Evolutionary conservation across 2,113 vertebrate genomes (phyloP).

Genomic region (Crotalus helleri): DNA sequence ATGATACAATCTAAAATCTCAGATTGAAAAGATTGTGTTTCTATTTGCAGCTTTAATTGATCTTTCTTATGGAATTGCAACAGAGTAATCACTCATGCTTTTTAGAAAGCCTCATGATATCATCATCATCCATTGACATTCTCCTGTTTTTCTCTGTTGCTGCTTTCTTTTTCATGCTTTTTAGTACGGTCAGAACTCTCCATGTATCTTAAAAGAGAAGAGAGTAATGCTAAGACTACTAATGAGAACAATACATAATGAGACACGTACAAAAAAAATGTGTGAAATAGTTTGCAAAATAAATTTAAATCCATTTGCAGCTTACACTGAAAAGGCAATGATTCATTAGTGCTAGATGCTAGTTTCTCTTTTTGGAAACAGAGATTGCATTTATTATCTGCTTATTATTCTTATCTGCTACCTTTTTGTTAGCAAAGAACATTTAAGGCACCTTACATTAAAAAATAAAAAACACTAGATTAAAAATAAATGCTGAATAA

Average conservation of each 20-base stretch:
- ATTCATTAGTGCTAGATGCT: neutral
- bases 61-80: neutral
- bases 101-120: neutral
- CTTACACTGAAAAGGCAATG: neutral
- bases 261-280: neutral
- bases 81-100: neutral
- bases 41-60: neutral
- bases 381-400: neutral
- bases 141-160: neutral
- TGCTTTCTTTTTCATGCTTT: neutral
- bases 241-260: neutral
- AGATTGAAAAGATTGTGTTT: neutral
- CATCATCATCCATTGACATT: neutral
- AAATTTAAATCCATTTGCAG: neutral
- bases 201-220: neutral
- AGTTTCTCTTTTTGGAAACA: neutral
- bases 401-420: neutral
- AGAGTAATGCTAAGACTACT: neutral
- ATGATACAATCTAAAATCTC: neutral
- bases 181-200: neutral
- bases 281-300: neutral
- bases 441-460: neutral
- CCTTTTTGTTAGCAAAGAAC: neutral
- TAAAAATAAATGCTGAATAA: neutral
- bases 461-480: neutral